phyloP scores from a whole-genome alignment of 2,888 invertebrate genomes.

The Campopleginae sp. region DNA sequence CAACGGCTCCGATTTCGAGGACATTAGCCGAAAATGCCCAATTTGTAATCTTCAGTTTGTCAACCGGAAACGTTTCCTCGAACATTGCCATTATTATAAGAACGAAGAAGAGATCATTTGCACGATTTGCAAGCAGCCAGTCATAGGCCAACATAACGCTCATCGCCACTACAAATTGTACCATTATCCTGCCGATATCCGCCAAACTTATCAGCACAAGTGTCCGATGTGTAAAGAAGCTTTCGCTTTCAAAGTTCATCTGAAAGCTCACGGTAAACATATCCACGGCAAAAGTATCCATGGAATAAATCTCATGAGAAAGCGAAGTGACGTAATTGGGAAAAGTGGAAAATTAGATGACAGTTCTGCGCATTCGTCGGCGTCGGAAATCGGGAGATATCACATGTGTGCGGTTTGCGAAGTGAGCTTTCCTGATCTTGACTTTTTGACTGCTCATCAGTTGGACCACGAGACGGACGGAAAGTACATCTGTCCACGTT shows the following conservation, averaged over 20 bases:
- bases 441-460: slow-evolving; percentile 66
- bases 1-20: not conserved
- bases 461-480: slow-evolving; percentile 68
- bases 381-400: not conserved
- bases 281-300: slow-evolving; percentile 66
- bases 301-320: slow-evolving; percentile 1
- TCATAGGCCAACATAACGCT: slow-evolving; percentile 71
- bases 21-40: slow-evolving; percentile 60
- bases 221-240: slow-evolving; percentile 73
- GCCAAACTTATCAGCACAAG: slow-evolving; percentile 59
- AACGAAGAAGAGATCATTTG: slow-evolving; percentile 67
- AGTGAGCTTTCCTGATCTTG: slow-evolving; percentile 55
- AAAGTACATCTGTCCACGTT: slow-evolving; percentile 67
- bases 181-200: slow-evolving; percentile 66
- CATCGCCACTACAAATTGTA: slow-evolving; percentile 72
- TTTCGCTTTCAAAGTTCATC: slow-evolving; percentile 71
- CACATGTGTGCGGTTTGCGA: slow-evolving; percentile 70
- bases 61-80: slow-evolving; percentile 68
- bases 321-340: not conserved
- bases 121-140: slow-evolving; percentile 65
- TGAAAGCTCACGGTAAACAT: slow-evolving; percentile 74
- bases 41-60: slow-evolving; percentile 72
- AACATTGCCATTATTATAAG: slow-evolving; percentile 73
- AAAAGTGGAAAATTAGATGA: not conserved
- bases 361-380: not conserved